Conservation (phyloP, 2,797 vertebrate genomes). For the Mus caroli region DNA sequence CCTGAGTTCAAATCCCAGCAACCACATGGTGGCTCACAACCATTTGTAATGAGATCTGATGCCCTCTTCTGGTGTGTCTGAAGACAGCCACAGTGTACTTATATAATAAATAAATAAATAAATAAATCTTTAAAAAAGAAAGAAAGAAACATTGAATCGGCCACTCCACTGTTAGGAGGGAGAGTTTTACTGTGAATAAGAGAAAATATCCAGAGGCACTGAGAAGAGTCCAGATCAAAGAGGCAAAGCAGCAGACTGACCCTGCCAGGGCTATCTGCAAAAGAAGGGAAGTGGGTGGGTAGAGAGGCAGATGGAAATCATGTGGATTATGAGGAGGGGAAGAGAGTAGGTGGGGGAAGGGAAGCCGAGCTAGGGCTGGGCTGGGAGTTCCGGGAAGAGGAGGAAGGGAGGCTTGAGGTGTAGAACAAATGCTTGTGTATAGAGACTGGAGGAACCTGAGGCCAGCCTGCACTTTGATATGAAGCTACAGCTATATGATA, state of each 20-base stretch:
- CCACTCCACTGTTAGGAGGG: neutral
- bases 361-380: neutral
- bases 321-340: neutral
- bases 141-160: neutral
- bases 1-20: too few species aligned
- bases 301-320: neutral
- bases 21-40: too few species aligned
- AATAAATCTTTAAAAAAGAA: too few species aligned
- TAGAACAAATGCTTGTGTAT: too few species aligned
- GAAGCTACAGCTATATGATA: neutral
- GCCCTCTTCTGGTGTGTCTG: too few species aligned
- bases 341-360: neutral
- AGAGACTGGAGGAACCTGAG: neutral
- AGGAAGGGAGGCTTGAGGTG: neutral
- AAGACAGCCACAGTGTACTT: too few species aligned
- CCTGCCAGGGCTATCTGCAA: neutral
- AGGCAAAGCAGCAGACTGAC: neutral
- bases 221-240: neutral
- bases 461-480: neutral
- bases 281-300: neutral
- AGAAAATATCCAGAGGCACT: neutral
- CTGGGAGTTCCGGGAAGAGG: neutral
- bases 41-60: too few species aligned
- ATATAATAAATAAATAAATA: too few species aligned
- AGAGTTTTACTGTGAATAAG: neutral